Conservation (phyloP, 2,797 vertebrate genomes). For the Catharus ustulatus region DNA sequence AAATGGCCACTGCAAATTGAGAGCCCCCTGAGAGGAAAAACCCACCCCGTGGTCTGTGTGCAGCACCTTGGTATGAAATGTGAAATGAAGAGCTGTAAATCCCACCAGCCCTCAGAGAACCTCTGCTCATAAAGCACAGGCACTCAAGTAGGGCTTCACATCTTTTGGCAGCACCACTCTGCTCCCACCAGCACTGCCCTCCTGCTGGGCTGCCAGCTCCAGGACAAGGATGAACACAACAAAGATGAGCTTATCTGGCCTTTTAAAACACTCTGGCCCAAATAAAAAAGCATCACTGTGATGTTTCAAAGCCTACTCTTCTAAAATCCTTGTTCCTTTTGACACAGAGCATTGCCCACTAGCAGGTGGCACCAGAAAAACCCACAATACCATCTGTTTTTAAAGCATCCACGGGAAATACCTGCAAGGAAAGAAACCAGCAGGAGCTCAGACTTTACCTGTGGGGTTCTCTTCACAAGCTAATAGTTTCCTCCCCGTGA, state of each 20-base stretch:
- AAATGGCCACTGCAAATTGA: not conserved
- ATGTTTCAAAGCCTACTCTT: not conserved
- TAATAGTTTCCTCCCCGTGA: not conserved
- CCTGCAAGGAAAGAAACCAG: not conserved
- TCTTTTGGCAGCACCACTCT: not conserved
- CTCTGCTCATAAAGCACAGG: not conserved
- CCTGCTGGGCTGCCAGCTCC: not conserved
- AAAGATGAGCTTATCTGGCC: not conserved
- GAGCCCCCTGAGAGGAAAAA: not conserved
- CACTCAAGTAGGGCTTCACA: not conserved
- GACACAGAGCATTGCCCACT: not conserved
- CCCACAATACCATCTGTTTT: not conserved
- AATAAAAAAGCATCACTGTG: not conserved
- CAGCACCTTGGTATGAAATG: rapidly evolving
- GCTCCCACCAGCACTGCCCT: not conserved
- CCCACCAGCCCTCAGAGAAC: rapidly evolving
- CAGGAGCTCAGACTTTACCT: not conserved
- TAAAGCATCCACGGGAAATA: not conserved
- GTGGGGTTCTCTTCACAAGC: not conserved
- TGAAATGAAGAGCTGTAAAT: not conserved
- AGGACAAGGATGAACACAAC: not conserved
- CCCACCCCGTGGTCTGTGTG: rapidly evolving
- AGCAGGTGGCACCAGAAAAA: not conserved
- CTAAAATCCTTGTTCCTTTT: not conserved
- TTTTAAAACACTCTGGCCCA: not conserved